Evolutionary conservation across 2,113 vertebrate species (phyloP).

Genomic region (Dermatemys mawii): DNA sequence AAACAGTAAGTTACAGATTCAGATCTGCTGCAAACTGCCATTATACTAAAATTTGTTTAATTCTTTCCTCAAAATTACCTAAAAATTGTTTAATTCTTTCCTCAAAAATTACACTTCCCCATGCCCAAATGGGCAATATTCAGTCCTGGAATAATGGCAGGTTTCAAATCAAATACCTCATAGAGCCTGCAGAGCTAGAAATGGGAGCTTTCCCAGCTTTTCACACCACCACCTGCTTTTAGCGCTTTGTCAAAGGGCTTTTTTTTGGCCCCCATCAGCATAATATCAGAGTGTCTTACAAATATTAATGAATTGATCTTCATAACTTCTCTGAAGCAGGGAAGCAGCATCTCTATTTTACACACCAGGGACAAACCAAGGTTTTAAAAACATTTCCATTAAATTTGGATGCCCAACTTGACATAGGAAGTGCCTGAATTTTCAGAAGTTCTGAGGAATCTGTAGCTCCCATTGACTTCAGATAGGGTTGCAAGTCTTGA

Average conservation of each 20-base stretch:
- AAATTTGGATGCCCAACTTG: constrained; percentile 5
- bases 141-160: background rate
- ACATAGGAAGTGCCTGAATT: background rate
- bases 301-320: constrained; percentile 5
- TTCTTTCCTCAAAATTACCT: too few relatives aligned
- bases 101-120: background rate
- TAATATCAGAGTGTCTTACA: background rate
- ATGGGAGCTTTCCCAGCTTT: background rate
- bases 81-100: too few relatives aligned
- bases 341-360: background rate
- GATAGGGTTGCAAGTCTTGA: constrained; percentile 12
- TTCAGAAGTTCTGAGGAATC: background rate
- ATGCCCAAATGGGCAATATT: background rate
- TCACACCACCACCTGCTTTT: background rate
- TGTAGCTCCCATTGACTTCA: background rate
- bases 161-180: constrained; percentile 19
- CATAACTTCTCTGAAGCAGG: constrained; percentile 1
- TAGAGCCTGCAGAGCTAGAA: constrained; percentile 17
- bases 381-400: constrained; percentile 18
- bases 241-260: background rate
- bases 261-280: background rate
- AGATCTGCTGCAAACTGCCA: background rate
- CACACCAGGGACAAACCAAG: constrained; percentile 26
- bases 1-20: too few relatives aligned
- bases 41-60: too few relatives aligned